Evolutionary conservation across 2,113 vertebrate genomes (phyloP).

Genomic region (Zootoca vivipara): DNA sequence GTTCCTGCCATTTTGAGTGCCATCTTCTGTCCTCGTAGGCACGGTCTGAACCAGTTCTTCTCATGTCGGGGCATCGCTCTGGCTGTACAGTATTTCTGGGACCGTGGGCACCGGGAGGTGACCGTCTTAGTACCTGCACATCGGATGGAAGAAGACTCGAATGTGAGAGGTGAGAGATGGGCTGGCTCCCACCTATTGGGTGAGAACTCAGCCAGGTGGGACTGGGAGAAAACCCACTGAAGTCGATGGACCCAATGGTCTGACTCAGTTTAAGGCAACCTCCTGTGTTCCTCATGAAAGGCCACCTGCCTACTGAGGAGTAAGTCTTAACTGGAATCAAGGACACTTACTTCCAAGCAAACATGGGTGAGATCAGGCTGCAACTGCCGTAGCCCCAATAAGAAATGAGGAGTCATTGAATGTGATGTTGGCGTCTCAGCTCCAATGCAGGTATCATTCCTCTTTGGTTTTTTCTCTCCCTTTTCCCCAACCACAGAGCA

Average conservation of each 20-base stretch:
- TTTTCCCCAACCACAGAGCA: conserved; percentile 73
- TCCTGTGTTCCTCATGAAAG: no score
- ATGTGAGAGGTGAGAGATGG: conserved; percentile 77
- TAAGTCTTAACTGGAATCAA: background rate
- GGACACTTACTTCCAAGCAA: background rate
- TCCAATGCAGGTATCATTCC: background rate
- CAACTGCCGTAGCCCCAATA: no score
- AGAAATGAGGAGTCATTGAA: no score
- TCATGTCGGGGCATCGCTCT: conserved; percentile 90
- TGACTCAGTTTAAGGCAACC: no score
- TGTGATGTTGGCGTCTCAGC: no score
- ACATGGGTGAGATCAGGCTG: background rate
- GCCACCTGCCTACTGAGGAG: no score
- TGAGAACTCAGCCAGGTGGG: no score
- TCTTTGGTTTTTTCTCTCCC: background rate
- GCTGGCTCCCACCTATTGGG: background rate
- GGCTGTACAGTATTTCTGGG: conserved; percentile 90
- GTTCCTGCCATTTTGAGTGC: background rate
- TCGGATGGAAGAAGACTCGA: conserved; percentile 81
- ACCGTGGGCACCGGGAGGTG: conserved; percentile 83
- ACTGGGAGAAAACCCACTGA: no score
- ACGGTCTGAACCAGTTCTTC: conserved; percentile 85
- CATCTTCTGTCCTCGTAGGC: conserved; percentile 68
- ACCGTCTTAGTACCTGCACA: conserved; percentile 84
- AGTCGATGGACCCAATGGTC: no score